A percentile compares a stretch with the other conserved stretches of the same genome.
Evolutionary conservation across 2,797 vertebrate genomes (phyloP).

Genomic region (Bryconaethiops microstoma): DNA sequence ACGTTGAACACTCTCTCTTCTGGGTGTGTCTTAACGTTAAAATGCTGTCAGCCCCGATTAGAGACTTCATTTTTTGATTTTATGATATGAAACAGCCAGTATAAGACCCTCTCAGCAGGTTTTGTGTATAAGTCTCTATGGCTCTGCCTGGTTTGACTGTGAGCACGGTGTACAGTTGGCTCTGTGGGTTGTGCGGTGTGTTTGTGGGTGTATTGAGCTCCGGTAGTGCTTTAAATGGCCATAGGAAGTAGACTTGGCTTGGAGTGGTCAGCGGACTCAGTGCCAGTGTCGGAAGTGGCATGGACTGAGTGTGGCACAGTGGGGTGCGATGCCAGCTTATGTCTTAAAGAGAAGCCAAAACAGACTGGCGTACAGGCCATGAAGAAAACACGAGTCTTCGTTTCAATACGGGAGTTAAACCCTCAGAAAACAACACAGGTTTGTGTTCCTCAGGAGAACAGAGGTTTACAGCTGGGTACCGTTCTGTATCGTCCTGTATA

Average conservation of each 20-base stretch:
- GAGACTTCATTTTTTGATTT: too few species aligned
- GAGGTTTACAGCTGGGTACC: not conserved
- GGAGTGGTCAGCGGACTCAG: constrained; percentile 61
- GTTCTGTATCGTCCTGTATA: not conserved
- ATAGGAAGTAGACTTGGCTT: constrained; percentile 73
- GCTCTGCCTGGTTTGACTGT: not conserved
- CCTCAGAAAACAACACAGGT: constrained; percentile 35
- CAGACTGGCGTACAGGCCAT: constrained; percentile 59
- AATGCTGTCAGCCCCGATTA: too few species aligned
- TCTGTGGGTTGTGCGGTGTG: constrained; percentile 25
- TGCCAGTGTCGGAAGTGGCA: constrained; percentile 79
- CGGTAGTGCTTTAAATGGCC: constrained; percentile 60
- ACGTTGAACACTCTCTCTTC: too few species aligned
- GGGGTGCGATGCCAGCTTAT: constrained; percentile 76
- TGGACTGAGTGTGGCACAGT: constrained; percentile 76
- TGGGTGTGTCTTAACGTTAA: too few species aligned
- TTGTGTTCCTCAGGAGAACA: constrained; percentile 12
- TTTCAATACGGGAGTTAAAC: constrained; percentile 38
- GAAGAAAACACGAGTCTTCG: constrained; percentile 60
- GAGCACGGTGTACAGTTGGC: constrained; percentile 30
- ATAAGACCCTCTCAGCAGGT: too few species aligned
- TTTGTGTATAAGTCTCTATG: not conserved
- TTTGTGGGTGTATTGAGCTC: constrained; percentile 47
- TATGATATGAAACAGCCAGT: too few species aligned
- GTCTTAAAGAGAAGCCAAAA: constrained; percentile 78